These are phyloP conservation scores for Chunga burmeisteri DNA, from an alignment of 2,113 vertebrate genomes.

Conservation along the genomic window DNA sequence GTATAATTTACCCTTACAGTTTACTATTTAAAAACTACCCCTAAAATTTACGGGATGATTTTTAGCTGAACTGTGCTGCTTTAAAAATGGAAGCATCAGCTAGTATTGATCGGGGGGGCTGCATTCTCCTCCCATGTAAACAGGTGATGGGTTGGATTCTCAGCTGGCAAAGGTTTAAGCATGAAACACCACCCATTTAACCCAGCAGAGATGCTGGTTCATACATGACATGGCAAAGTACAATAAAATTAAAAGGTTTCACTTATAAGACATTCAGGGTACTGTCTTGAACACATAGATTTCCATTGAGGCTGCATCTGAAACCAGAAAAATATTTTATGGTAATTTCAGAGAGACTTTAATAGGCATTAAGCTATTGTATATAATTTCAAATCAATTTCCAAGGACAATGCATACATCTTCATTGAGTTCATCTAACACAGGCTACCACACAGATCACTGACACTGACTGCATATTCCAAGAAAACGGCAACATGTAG, in stretches of 20 bases:
- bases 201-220: background rate
- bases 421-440: background rate
- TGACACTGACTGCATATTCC: background rate
- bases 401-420: background rate
- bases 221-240: background rate
- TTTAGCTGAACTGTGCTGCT: background rate
- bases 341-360: background rate
- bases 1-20: background rate
- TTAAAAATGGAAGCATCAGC: background rate
- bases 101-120: background rate
- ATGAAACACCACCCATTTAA: background rate
- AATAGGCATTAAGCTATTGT: background rate
- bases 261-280: background rate
- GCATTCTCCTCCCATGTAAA: background rate
- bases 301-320: background rate
- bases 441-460: background rate
- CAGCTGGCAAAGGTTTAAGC: background rate
- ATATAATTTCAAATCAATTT: background rate
- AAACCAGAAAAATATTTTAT: background rate
- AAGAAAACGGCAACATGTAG: background rate
- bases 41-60: background rate
- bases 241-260: background rate
- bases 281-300: background rate
- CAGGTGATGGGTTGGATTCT: background rate
- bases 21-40: background rate